Evolutionary conservation across 2,888 invertebrate species (phyloP).

Genomic region (Desoria tigrina): DNA sequence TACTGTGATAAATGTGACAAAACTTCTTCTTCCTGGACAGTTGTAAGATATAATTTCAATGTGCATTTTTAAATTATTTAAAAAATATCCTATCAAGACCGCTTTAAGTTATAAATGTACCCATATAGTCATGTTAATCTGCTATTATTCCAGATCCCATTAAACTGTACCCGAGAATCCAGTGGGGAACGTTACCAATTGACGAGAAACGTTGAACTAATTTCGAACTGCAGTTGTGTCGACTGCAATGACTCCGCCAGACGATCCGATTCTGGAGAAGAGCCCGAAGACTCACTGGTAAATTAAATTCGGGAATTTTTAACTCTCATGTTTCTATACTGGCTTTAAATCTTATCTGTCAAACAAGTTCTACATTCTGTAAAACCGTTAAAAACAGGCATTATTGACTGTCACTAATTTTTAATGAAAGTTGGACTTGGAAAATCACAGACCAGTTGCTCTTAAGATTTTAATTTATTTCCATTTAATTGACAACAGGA

Average conservation of each 20-base stretch:
- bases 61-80: background rate
- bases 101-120: too few relatives aligned
- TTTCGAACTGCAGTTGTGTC: conserved; percentile 68
- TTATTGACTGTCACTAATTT: too few relatives aligned
- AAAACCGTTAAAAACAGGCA: too few relatives aligned
- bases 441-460: too few relatives aligned
- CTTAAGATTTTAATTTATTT: conserved; percentile 3
- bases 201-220: conserved; percentile 62
- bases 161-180: conserved; percentile 60
- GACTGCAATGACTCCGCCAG: conserved; percentile 61
- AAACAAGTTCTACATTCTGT: too few relatives aligned
- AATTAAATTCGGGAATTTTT: background rate
- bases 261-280: conserved; percentile 35
- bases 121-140: too few relatives aligned
- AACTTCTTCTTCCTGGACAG: conserved; percentile 66
- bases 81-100: background rate
- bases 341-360: too few relatives aligned
- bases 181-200: conserved; percentile 47
- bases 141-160: conserved; percentile 64
- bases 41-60: conserved; percentile 59
- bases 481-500: conserved; percentile 28
- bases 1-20: conserved; percentile 73
- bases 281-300: conserved; percentile 38
- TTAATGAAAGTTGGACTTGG: too few relatives aligned
- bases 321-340: too few relatives aligned